Base-by-base conservation (phyloP, 2,113 vertebrate genomes). In the Prinia subflava region DNA sequence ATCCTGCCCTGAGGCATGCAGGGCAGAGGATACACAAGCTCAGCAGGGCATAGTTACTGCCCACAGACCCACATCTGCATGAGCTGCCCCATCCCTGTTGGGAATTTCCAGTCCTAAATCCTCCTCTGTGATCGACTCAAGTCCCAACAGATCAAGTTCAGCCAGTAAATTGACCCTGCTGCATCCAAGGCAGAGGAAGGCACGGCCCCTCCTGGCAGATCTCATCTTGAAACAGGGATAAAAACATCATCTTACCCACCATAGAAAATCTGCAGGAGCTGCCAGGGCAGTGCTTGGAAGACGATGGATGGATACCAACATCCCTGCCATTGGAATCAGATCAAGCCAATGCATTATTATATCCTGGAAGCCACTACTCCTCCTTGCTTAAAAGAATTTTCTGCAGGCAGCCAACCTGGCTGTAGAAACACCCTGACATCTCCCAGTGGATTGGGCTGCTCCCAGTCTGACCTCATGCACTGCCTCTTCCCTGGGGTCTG, bases 211-310 rank as follows among this genome's bases (percentile, higher is more conserved):
- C 60, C 42, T 71, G 60, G 42, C 23, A 79, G 47, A 30, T 33
- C 42, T 64, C 74, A 60, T 21, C 46, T 64, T 69, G 18, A 47
- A 59, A 59, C 0, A 2, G 37, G 31, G 46, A 53, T 0, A 0
- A 74, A 80, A 62, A 20, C 63, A 42, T 50, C 71, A n/a, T n/a
- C 55, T 83, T 33, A 50, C 7, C 7, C 11, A 0, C 2, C 35
- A n/a, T 2, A 2, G 41, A 44, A 89, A 19, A 47, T 9, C 31
- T 35, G 11, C 3, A 7, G 25, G 53, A 91, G 47, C 53, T 87
- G 41, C 16, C 52, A 23, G 18, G 23, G 39, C 24, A 67, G 30
- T 0, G 10, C 24, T 57, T 67, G 81, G 47, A 67, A 75, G 39
- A 62, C 57, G 15, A 55, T 1, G 8, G 49, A 50, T 68, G 1